Evolutionary conservation across 2,888 invertebrate species (phyloP), one percentile per base, ranked within the genome.

Genomic region (Idaea biselata): DNA sequence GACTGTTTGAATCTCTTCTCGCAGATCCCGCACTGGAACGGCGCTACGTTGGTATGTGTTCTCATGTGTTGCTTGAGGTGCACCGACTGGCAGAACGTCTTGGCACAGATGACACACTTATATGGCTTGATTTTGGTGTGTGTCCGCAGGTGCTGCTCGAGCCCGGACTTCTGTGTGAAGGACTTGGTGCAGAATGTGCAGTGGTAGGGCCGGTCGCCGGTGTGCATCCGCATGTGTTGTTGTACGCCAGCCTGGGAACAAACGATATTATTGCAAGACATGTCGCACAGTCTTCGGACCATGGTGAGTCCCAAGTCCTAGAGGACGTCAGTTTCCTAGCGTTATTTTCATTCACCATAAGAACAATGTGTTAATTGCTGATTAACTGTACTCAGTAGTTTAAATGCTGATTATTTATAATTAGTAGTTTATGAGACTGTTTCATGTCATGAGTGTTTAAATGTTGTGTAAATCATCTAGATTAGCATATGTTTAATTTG

Each of bases 101-200:
- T 91, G 8, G 71, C 70, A 73, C 93, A 93, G 0, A 93, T 81
- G 0, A 91, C 88, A 55, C 93, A 93, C 1, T 86, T 77, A 82
- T 87, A 91, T 0, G 91, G 91, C 18, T 87, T 85, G 0, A 81
- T 44, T 61, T 90, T 90, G 0, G 89, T 91, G 70, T 93, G 93
- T 1, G 87, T 93, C 0, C 93, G 74, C 0, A 44, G 44, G 14
- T 44, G 44, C 11, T 44, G 44, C 11, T 44, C 44, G 3, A 44
- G 44, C 0, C 93, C 93, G 0, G 91, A 88, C 58, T 91, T 92
- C 70, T 93, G 93, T 0, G 91, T 90, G 84, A 93, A 93, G 0
- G 88, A 74, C 58, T 93, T 93, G 0, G 79, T 64, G 63, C 93
- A 93, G 73, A 79, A 81, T 0, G 84, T 79, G 78, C 93, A 93